Conservation (phyloP, 2,113 vertebrate species). For the Chlorodrepanis virens region DNA sequence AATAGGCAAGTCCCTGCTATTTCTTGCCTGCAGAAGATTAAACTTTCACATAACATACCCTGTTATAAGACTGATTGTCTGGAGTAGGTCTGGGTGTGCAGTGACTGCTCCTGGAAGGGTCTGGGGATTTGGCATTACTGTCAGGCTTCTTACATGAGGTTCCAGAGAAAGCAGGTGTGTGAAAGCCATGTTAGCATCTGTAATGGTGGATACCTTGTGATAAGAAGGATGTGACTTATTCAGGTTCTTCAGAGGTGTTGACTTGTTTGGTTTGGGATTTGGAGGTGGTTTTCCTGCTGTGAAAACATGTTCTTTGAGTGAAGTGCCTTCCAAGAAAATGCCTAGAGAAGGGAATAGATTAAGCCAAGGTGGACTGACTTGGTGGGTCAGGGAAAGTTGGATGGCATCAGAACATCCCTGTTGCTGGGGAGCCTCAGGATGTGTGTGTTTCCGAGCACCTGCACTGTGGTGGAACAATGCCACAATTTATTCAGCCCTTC, state of each 20-base stretch:
- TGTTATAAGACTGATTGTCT: background rate
- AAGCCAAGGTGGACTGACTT: background rate
- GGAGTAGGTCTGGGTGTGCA: background rate
- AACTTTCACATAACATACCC: background rate
- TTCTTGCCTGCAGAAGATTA: slow-evolving; percentile 44
- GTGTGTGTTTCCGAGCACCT: background rate
- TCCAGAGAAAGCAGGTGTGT: background rate
- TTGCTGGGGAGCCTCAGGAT: background rate
- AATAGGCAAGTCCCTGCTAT: background rate
- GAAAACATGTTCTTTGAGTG: background rate
- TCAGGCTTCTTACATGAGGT: background rate
- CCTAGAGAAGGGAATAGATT: background rate
- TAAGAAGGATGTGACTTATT: background rate
- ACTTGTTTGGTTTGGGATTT: background rate
- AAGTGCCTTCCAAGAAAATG: background rate
- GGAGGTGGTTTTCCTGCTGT: background rate
- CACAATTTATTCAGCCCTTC: background rate
- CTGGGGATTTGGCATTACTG: background rate
- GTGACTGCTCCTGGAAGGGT: background rate
- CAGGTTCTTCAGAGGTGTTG: background rate
- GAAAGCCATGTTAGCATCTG: background rate
- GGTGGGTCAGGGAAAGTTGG: background rate
- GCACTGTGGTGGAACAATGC: background rate
- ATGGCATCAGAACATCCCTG: background rate
- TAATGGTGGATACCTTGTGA: background rate